phyloP scores from a whole-genome alignment of 2,113 vertebrate genomes.

The Lates calcarifer region DNA sequence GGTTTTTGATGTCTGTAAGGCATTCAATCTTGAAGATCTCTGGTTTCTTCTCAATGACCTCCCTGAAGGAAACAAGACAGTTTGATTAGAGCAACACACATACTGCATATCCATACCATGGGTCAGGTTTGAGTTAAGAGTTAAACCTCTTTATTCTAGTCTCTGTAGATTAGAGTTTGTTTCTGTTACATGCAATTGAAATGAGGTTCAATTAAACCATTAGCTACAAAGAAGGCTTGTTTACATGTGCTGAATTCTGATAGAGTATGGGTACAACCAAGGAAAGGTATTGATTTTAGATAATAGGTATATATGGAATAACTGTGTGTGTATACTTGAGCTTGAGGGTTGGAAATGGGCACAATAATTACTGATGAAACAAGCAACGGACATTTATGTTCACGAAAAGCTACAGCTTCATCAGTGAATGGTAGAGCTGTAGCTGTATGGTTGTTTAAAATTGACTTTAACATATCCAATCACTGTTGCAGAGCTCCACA shows the following conservation, averaged over 20 bases:
- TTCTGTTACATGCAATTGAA: neutral
- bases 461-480: neutral
- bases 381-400: neutral
- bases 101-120: neutral
- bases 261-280: neutral
- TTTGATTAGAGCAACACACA: constrained; percentile 35
- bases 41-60: constrained; percentile 99
- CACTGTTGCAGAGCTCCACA: neutral
- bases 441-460: neutral
- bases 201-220: neutral
- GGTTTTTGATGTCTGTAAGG: constrained; percentile 97
- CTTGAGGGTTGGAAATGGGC: neutral
- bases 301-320: neutral
- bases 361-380: neutral
- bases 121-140: constrained; percentile 8
- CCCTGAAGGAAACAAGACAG: constrained; percentile 83
- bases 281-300: neutral
- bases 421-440: neutral
- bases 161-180: neutral
- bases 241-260: constrained; percentile 9
- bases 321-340: constrained; percentile 1
- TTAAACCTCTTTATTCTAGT: neutral
- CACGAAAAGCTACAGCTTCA: neutral
- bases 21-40: constrained; percentile 99
- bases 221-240: neutral